Evolutionary conservation across 2,797 vertebrate genomes (phyloP).

Genomic region (Kryptopterus vitreolus): DNA sequence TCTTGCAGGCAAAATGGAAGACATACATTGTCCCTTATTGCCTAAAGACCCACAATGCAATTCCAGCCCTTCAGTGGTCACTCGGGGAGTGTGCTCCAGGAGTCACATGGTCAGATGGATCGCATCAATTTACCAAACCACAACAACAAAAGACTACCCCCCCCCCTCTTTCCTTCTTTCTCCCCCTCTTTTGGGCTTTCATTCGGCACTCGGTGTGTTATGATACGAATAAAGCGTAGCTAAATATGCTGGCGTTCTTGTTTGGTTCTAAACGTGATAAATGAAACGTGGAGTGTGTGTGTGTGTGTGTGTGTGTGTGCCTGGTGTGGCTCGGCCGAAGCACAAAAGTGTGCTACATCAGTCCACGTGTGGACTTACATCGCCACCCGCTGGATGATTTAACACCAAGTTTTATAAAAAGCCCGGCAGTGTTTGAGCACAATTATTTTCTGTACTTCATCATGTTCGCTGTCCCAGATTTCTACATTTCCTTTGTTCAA

Average conservation of each 20-base stretch:
- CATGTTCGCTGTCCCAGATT: background rate
- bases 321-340: conserved; percentile 58
- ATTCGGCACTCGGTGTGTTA: conserved; percentile 52
- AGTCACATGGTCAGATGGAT: conserved; percentile 90
- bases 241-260: conserved; percentile 72
- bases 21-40: conserved; percentile 82
- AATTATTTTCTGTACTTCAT: background rate
- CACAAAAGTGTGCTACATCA: background rate
- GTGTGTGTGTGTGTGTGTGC: conserved; percentile 75
- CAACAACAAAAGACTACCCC: conserved; percentile 68
- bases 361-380: conserved; percentile 64
- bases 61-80: conserved; percentile 83
- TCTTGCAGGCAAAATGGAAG: conserved; percentile 79
- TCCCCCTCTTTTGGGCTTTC: conserved; percentile 49
- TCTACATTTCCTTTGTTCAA: background rate
- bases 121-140: conserved; percentile 90
- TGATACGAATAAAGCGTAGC: conserved; percentile 69
- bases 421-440: background rate
- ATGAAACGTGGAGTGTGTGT: conserved; percentile 73
- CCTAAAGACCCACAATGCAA: conserved; percentile 82
- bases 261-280: conserved; percentile 74
- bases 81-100: conserved; percentile 80
- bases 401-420: conserved; percentile 12
- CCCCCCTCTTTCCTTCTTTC: conserved; percentile 52
- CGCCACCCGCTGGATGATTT: conserved; percentile 70